Base-by-base conservation (phyloP, 2,888 invertebrate genomes). In the Melinaea menophilus region DNA sequence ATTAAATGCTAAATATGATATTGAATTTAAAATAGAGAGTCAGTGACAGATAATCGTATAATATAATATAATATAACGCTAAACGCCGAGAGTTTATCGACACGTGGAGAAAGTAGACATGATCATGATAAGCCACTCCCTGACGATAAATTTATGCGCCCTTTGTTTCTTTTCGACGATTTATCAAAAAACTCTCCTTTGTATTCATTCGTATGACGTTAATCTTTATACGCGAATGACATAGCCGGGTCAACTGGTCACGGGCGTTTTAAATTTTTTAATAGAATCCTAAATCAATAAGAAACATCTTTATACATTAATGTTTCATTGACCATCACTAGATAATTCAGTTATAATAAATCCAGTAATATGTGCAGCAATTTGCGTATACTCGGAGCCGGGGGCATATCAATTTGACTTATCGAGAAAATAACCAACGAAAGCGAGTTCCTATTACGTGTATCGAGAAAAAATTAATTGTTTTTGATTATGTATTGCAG, bases 121-220 rank as follows among this genome's bases (percentile, higher is more conserved):
- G 82, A 88, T 88, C 71, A 80, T 82, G 88, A 89, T 89, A 89
- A 87, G 83, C 79, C 76, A 76, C 79, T 75, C 75, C 76, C 75
- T 73, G 75, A 71, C 82, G 80, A 83, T 85, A 84, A 88, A 88
- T 90, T 88, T 89, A 89, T 89, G 84, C 81, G 84, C 79, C 86
- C 87, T 90, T 90, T 90, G 88, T 89, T 86, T 87, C 85, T 87
- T 87, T 86, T 85, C 82, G 74, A 79, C 79, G 80, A 88, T 88
- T 85, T 85, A 88, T 87, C 85, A 87, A 86, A 86, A 86, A 84
- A 77, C 70, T 75, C 73, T 73, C 79, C 76, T 78, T 81, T 82
- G 77, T 80, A 69, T 69, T 63, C 65, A 69, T 69, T 63, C 65
- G 58, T 65, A 63, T 71, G 69, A 71, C 68, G 70, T 72, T 71